phyloP scores from a whole-genome alignment of 2,113 vertebrate species.

The Pontoporia blainvillei region DNA sequence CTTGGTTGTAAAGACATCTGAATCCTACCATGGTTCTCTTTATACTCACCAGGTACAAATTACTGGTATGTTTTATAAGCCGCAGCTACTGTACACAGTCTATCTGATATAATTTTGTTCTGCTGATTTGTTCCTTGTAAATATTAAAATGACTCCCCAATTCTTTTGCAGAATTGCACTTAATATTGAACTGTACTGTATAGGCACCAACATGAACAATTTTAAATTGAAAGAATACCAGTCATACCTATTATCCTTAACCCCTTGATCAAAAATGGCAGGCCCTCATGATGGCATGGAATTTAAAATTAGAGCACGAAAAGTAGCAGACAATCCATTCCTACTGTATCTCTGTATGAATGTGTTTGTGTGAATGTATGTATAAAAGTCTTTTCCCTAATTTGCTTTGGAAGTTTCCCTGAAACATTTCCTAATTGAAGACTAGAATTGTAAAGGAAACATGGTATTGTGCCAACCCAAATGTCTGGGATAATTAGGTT shows the following conservation, averaged over 20 bases:
- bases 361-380: conserved; percentile 66
- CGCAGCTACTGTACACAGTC: conserved; percentile 85
- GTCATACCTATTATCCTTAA: conserved; percentile 30
- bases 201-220: conserved; percentile 71
- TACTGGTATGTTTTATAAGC: conserved; percentile 86
- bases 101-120: conserved; percentile 82
- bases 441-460: conserved; percentile 48
- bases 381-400: conserved; percentile 50
- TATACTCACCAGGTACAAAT: conserved; percentile 82
- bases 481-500: conserved; percentile 52
- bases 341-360: conserved; percentile 55
- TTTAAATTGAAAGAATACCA: conserved; percentile 73
- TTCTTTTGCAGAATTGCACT: conserved; percentile 84
- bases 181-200: conserved; percentile 78
- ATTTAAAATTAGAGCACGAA: conserved; percentile 65
- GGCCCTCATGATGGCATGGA: conserved; percentile 44
- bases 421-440: conserved; percentile 50
- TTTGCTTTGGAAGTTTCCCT: conserved; percentile 61
- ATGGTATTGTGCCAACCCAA: conserved; percentile 49
- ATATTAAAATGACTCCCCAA: conserved; percentile 80
- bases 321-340: conserved; percentile 63
- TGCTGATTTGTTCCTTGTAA: conserved; percentile 83
- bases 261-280: conserved; percentile 54
- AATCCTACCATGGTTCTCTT: conserved; percentile 80
- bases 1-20: conserved; percentile 79